These are phyloP conservation scores for Ricordea florida DNA, from an alignment of 92 coral and sea anemone species.

Conservation along the genomic window DNA sequence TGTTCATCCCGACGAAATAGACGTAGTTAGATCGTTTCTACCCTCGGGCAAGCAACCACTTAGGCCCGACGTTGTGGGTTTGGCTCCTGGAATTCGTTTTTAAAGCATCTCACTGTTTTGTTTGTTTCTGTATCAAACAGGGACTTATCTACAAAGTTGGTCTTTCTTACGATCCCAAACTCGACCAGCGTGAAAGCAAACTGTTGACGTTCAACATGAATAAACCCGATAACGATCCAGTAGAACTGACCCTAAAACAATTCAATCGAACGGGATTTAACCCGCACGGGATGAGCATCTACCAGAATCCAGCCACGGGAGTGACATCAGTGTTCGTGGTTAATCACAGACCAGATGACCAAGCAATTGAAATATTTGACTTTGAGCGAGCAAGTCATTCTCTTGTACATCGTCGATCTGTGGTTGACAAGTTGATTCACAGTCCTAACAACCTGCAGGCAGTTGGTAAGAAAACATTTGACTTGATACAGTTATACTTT, in stretches of 20 bases:
- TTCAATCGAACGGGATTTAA: conserved; percentile 79
- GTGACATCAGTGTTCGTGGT: conserved; percentile 74
- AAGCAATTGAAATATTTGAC: conserved; percentile 84
- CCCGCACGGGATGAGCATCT: conserved; percentile 86
- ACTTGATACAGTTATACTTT: too few relatives aligned
- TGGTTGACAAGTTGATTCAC: conserved; percentile 71
- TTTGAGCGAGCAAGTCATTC: conserved; percentile 64
- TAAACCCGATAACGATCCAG: conserved; percentile 56
- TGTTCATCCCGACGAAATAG: too few relatives aligned
- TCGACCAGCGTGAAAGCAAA: conserved; percentile 65
- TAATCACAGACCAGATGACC: conserved; percentile 69
- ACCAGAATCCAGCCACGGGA: conserved; percentile 65
- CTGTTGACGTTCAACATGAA: conserved; percentile 66
- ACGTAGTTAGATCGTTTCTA: too few relatives aligned
- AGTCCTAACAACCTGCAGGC: conserved; percentile 82
- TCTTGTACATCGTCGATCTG: conserved; percentile 66
- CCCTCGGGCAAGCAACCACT: too few relatives aligned
- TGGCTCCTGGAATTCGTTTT: too few relatives aligned
- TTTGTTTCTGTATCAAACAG: conserved; percentile 20
- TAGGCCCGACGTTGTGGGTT: too few relatives aligned
- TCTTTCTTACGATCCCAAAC: conserved; percentile 52
- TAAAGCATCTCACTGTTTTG: not conserved
- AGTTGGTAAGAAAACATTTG: conserved; percentile 82
- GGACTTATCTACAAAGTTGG: conserved; percentile 52
- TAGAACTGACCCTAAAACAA: conserved; percentile 51